Conservation (phyloP, 2,797 vertebrate genomes). For the Ctenopoma kingsleyae region DNA sequence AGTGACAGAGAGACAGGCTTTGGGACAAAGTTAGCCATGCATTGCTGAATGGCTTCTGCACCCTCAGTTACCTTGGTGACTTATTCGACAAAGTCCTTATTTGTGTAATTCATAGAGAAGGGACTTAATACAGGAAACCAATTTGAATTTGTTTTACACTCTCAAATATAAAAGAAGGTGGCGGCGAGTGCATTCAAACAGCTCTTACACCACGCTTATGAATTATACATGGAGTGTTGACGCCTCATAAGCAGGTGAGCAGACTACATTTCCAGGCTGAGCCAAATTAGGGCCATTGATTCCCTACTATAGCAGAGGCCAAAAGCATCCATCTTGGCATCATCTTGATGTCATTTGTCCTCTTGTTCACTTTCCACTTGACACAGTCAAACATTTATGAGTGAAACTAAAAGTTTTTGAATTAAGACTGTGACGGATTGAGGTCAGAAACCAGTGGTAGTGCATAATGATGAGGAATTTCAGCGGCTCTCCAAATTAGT, state of each 20-base stretch:
- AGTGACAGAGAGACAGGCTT: neutral
- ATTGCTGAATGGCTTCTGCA: constrained; percentile 11
- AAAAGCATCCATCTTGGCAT: constrained; percentile 3
- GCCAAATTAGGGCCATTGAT: constrained; percentile 59
- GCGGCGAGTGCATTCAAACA: constrained; percentile 15
- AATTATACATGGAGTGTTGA: constrained; percentile 57
- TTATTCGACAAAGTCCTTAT: constrained; percentile 48
- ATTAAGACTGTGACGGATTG: neutral
- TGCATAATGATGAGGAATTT: neutral
- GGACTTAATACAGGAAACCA: constrained; percentile 37
- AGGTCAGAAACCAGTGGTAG: constrained; percentile 1
- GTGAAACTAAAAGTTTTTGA: neutral
- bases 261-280: constrained; percentile 40
- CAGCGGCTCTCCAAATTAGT: neutral
- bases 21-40: constrained; percentile 27
- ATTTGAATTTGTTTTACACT: constrained; percentile 62
- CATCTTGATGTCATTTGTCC: constrained; percentile 12
- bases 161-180: constrained; percentile 20
- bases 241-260: constrained; percentile 42
- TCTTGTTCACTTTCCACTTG: constrained; percentile 1
- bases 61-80: constrained; percentile 66
- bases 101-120: constrained; percentile 17
- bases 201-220: constrained; percentile 27
- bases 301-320: constrained; percentile 34
- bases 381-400: neutral